Evolutionary conservation across 30 jellyfish, hydroid and myxozoan genomes (phyloP).

Genomic region (Pseudorhiza aurosa): DNA sequence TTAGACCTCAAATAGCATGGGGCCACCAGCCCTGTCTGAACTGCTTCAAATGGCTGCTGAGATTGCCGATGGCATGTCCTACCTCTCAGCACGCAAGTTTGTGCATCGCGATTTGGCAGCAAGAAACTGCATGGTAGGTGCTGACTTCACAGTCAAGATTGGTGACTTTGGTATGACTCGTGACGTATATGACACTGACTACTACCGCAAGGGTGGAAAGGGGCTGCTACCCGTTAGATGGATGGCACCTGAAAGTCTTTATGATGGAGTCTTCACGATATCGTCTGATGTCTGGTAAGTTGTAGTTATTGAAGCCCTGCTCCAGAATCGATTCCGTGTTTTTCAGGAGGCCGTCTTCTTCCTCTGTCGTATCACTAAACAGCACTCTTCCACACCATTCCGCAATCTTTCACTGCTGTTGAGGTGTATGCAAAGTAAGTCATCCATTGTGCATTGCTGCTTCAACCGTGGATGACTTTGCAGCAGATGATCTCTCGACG

Average conservation of each 20-base stretch:
- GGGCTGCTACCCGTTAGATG: conserved; percentile 95
- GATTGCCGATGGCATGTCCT: conserved; percentile 99
- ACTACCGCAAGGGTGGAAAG: conserved; percentile 96
- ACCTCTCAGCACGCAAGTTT: conserved; percentile 89
- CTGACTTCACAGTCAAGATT: conserved; percentile 94
- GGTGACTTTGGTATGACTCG: conserved; percentile 99
- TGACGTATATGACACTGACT: conserved; percentile 92
- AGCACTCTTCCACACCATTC: too few species aligned
- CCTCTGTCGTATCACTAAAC: too few species aligned
- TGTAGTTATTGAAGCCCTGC: too few species aligned
- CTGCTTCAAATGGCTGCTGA: conserved; percentile 94
- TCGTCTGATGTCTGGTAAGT: conserved; percentile 96
- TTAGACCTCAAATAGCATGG: conserved; percentile 9
- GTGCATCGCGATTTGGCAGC: conserved; percentile 99
- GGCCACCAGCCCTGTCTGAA: conserved; percentile 89
- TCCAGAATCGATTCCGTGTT: too few species aligned
- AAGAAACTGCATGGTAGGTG: conserved; percentile 97
- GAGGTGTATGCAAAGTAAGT: too few species aligned
- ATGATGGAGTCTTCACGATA: conserved; percentile 86
- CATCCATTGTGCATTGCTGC: too few species aligned
- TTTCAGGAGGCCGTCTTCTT: too few species aligned
- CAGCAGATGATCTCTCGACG: too few species aligned
- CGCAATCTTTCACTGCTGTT: too few species aligned
- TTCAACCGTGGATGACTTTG: too few species aligned
- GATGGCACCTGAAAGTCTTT: conserved; percentile 98